Percentiles rank a stretch among this genome's conserved stretches.
Evolutionary conservation across 2,113 vertebrate species (phyloP).

Genomic region (Nothoprocta perdicaria): DNA sequence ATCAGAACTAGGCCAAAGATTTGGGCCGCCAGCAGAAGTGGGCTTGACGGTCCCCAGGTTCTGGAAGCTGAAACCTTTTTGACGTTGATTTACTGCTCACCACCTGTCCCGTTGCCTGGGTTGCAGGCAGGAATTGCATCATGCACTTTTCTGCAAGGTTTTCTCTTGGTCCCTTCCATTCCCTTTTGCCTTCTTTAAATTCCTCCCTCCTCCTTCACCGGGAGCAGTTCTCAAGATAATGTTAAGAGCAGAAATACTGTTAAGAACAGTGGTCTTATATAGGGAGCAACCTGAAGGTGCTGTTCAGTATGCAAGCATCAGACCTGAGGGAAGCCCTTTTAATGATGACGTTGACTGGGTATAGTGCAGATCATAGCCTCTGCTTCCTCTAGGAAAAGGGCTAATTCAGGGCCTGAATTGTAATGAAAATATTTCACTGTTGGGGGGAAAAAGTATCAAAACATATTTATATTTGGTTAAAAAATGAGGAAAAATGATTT

Average conservation of each 20-base stretch:
- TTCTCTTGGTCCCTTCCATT: neutral
- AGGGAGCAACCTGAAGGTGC: neutral
- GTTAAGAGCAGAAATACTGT: neutral
- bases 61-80: neutral
- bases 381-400: conserved; percentile 4
- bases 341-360: neutral
- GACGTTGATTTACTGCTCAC: neutral
- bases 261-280: conserved; percentile 1
- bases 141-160: neutral
- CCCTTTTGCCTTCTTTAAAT: neutral
- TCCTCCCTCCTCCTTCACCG: neutral
- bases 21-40: neutral
- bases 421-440: neutral
- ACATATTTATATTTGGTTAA: neutral
- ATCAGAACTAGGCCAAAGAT: neutral
- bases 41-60: neutral
- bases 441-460: neutral
- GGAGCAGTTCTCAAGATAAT: neutral
- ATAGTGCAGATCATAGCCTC: neutral
- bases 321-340: neutral
- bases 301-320: conserved; percentile 9
- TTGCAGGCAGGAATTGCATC: neutral
- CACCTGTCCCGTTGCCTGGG: neutral
- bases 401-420: neutral
- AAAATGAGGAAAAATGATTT: neutral